Evolutionary conservation across 2,113 vertebrate genomes (phyloP).

Genomic region (Prochilodus magdalenae): DNA sequence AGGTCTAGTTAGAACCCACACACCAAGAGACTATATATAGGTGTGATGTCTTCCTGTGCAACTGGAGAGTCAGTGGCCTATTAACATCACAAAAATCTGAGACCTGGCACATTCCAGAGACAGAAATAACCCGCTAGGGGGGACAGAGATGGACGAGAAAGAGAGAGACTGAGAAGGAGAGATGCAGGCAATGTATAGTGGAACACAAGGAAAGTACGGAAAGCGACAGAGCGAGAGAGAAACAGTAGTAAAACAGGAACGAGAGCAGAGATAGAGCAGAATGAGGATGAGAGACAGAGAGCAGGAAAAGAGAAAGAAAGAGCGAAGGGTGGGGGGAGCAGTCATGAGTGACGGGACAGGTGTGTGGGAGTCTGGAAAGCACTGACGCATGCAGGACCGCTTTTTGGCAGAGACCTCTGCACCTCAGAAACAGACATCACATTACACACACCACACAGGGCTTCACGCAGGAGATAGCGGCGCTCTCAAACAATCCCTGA

Average conservation of each 20-base stretch:
- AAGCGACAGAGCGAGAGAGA: conserved; percentile 3
- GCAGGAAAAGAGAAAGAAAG: conserved; percentile 36
- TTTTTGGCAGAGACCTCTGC: conserved; percentile 28
- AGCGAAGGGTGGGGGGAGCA: not conserved
- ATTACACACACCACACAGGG: not conserved
- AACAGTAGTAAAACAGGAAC: not conserved
- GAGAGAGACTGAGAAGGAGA: conserved; percentile 45
- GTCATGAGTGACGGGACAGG: conserved; percentile 79
- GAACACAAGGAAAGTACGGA: conserved; percentile 33
- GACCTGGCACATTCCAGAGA: conserved; percentile 79
- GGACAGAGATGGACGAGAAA: conserved; percentile 56
- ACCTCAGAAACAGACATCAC: not conserved
- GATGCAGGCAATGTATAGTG: conserved; percentile 9
- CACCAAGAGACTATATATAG: conserved; percentile 71
- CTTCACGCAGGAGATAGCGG: not conserved
- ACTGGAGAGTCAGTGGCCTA: conserved; percentile 75
- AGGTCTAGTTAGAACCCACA: conserved; percentile 40
- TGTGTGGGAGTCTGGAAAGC: conserved; percentile 54
- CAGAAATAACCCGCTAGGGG: conserved; percentile 76
- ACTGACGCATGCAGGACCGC: conserved; percentile 38
- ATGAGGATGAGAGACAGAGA: not conserved
- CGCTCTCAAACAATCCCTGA: conserved; percentile 10
- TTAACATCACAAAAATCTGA: conserved; percentile 81
- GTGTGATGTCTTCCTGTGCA: conserved; percentile 81
- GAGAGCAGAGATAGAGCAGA: not conserved